Conservation (phyloP, 2,113 vertebrate species). For the Pipra filicauda region DNA sequence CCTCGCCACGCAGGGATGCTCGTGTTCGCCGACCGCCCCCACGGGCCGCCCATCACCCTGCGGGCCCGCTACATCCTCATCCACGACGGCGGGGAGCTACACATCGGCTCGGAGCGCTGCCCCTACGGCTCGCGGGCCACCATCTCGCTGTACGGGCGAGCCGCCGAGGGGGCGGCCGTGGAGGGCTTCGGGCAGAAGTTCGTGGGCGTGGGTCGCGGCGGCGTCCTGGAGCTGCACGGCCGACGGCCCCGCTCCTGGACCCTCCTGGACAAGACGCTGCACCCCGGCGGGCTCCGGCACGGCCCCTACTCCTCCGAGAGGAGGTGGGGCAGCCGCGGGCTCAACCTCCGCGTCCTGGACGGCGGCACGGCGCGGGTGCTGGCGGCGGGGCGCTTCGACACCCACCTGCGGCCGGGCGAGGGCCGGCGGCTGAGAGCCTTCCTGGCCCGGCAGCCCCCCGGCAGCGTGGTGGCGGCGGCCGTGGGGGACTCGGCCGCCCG, state of each 20-base stretch:
- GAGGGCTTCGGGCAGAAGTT: slow-evolving; percentile 51
- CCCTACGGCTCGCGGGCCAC: background rate
- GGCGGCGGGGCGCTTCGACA: slow-evolving; percentile 34
- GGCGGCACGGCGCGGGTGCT: slow-evolving; percentile 12
- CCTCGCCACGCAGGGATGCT: background rate
- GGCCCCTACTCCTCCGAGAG: slow-evolving; percentile 34
- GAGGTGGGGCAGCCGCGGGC: slow-evolving; percentile 55
- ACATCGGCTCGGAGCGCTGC: slow-evolving; percentile 30
- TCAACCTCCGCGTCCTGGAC: slow-evolving; percentile 47
- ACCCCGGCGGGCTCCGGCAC: slow-evolving; percentile 29
- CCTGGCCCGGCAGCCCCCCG: background rate
- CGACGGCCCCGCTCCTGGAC: slow-evolving; percentile 25
- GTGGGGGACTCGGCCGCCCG: slow-evolving; percentile 45
- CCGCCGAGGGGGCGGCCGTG: background rate
- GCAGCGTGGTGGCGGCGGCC: slow-evolving; percentile 6
- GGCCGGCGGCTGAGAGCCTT: background rate
- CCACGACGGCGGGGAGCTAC: slow-evolving; percentile 13
- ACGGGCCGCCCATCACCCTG: slow-evolving; percentile 2
- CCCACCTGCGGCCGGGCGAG: slow-evolving; percentile 29
- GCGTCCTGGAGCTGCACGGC: slow-evolving; percentile 38
- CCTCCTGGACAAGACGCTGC: background rate
- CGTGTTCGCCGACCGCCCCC: slow-evolving; percentile 29
- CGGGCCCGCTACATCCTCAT: slow-evolving; percentile 26
- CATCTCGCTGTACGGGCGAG: background rate
- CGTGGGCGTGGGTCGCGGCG: slow-evolving; percentile 16